Conservation (phyloP, 2,797 vertebrate genomes). For the Epinephelus malabaricus region DNA sequence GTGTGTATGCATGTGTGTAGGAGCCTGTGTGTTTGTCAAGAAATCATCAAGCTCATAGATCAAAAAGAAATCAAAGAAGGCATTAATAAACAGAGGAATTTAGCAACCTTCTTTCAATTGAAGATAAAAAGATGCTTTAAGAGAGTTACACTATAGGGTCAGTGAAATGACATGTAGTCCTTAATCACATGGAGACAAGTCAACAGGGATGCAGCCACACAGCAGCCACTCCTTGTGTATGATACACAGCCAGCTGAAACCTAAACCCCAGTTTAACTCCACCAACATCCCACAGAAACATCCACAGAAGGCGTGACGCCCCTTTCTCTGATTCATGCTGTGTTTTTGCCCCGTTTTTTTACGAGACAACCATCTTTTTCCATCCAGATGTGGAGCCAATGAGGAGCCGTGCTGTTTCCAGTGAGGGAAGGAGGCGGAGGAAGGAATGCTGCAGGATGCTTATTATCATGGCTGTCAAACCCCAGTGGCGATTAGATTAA, state of each 20-base stretch:
- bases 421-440: slow-evolving; percentile 75
- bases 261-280: not conserved
- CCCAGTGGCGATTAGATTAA: slow-evolving; percentile 51
- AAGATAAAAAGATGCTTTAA: not conserved
- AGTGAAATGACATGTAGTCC: not conserved
- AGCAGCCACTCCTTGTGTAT: not conserved
- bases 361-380: slow-evolving; percentile 74
- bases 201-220: not conserved
- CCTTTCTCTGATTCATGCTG: slow-evolving; percentile 15
- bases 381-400: slow-evolving; percentile 88
- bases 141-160: not conserved
- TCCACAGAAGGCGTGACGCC: slow-evolving; percentile 33
- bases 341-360: slow-evolving; percentile 12
- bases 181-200: not conserved
- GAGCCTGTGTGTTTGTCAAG: not conserved
- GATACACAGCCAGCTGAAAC: not conserved
- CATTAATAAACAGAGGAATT: not conserved
- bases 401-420: slow-evolving; percentile 63
- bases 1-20: slow-evolving; percentile 8
- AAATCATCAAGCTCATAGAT: not conserved
- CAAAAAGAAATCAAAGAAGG: not conserved
- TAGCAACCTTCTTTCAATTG: not conserved
- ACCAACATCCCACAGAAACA: slow-evolving; percentile 1
- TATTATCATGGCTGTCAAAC: slow-evolving; percentile 78
- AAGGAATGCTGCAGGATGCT: slow-evolving; percentile 83